Conservation (phyloP, 1,140 invertebrate genomes). For the Chymomyza costata region DNA sequence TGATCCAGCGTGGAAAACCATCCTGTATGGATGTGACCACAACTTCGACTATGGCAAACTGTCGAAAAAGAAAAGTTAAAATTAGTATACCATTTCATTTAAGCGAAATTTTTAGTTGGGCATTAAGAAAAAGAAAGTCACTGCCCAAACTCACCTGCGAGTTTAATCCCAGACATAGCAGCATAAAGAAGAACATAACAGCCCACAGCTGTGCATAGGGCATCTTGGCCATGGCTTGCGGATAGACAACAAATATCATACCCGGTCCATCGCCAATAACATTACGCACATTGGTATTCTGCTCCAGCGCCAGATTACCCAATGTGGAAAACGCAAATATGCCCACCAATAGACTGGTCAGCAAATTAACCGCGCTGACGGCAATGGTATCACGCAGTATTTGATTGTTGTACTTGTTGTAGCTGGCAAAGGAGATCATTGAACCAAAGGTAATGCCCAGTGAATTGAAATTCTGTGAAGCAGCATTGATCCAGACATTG, state of each 20-base stretch:
- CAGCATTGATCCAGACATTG: constrained; percentile 92
- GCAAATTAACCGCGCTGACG: constrained; percentile 87
- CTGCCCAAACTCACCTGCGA: constrained; percentile 80
- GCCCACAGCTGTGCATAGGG: constrained; percentile 90
- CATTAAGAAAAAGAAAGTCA: constrained; percentile 57
- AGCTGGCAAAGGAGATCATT: constrained; percentile 96
- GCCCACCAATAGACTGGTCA: constrained; percentile 89
- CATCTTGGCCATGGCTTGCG: constrained; percentile 92
- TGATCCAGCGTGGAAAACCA: constrained; percentile 89
- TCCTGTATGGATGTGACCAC: constrained; percentile 94
- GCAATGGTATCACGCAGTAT: constrained; percentile 90
- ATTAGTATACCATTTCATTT: not conserved
- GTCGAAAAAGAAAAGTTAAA: constrained; percentile 22
- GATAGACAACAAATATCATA: constrained; percentile 92
- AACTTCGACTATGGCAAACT: constrained; percentile 94
- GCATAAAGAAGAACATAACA: constrained; percentile 92
- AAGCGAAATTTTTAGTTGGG: not conserved
- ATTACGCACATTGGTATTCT: constrained; percentile 84
- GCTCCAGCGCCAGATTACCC: constrained; percentile 89
- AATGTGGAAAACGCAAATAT: constrained; percentile 92
- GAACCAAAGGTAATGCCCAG: constrained; percentile 94
- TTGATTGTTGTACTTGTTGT: constrained; percentile 94
- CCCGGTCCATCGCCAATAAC: constrained; percentile 92
- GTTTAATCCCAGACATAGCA: constrained; percentile 91
- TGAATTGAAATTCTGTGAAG: constrained; percentile 94